These are phyloP conservation scores for Epizoanthus ramosus DNA, from an alignment of 92 coral and sea anemone genomes.

Conservation along the genomic window DNA sequence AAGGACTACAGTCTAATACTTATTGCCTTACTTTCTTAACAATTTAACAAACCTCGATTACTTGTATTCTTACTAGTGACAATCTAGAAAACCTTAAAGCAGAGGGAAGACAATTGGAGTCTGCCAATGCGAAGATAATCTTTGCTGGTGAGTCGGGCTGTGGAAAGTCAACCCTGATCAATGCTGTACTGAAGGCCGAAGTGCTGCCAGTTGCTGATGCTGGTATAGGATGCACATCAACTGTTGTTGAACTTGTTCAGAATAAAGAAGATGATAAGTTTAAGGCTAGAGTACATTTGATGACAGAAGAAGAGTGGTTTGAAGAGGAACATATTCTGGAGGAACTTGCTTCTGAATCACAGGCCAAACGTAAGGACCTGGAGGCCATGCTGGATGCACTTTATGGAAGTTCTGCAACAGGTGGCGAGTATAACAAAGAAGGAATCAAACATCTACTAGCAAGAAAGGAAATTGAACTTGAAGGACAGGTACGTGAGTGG, in stretches of 20 bases:
- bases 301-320: not conserved
- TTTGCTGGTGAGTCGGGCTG: slow-evolving; percentile 6
- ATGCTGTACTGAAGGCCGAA: not conserved
- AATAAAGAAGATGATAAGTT: slow-evolving; percentile 7
- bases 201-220: not conserved
- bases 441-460: not conserved
- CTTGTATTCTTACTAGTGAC: too few relatives aligned
- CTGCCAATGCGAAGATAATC: not conserved
- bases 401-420: not conserved
- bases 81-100: too few relatives aligned
- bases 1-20: too few relatives aligned
- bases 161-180: slow-evolving; percentile 12
- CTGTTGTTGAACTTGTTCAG: not conserved
- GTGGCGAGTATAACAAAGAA: not conserved
- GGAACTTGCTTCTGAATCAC: not conserved
- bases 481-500: too few relatives aligned
- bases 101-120: not conserved
- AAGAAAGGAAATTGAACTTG: too few relatives aligned
- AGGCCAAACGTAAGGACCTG: not conserved
- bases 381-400: not conserved
- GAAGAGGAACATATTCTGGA: not conserved
- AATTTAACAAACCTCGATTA: too few relatives aligned
- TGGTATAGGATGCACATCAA: not conserved
- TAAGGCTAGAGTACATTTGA: slow-evolving; percentile 12
- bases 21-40: too few relatives aligned